Evolutionary conservation across 2,797 vertebrate species (phyloP).

Genomic region (Podarcis siculus): DNA sequence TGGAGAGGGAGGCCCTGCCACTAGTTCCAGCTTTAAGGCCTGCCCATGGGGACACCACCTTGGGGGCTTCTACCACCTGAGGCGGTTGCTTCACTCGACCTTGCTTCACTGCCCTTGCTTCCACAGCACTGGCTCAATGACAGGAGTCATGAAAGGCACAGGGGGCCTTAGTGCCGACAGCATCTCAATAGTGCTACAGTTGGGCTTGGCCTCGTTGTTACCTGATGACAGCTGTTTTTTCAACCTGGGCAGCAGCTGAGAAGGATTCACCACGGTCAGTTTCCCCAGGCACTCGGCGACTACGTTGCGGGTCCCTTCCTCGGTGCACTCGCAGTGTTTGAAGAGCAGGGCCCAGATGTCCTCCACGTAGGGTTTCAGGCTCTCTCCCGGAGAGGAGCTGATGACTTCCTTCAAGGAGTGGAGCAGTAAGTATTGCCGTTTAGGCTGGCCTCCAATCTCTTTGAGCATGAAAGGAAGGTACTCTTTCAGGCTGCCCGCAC

Average conservation of each 20-base stretch:
- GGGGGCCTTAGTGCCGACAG: neutral
- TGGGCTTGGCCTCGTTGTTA: conserved; percentile 43
- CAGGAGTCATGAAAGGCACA: too few relatives aligned
- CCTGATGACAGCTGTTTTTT: conserved; percentile 88
- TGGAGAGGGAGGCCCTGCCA: too few relatives aligned
- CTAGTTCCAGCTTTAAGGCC: too few relatives aligned
- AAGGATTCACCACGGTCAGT: conserved; percentile 86
- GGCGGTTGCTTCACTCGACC: neutral
- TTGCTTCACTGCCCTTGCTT: neutral
- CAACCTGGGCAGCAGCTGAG: conserved; percentile 85
- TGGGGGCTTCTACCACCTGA: neutral
- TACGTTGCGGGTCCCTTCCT: conserved; percentile 93
- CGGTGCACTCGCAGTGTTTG: conserved; percentile 87
- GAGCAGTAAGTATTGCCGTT: conserved; percentile 91
- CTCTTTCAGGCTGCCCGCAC: conserved; percentile 85
- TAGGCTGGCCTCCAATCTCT: conserved; percentile 88
- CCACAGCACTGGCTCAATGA: neutral
- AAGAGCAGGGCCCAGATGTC: conserved; percentile 92
- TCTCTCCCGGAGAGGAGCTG: conserved; percentile 80
- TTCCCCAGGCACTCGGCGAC: conserved; percentile 94
- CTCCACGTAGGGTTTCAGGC: conserved; percentile 86
- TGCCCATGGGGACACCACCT: too few relatives aligned
- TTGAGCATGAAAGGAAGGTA: conserved; percentile 91
- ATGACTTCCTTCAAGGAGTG: conserved; percentile 93
- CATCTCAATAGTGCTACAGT: neutral